Evolutionary conservation across 2,113 vertebrate species (phyloP).

Genomic region (Neofelis nebulosa): DNA sequence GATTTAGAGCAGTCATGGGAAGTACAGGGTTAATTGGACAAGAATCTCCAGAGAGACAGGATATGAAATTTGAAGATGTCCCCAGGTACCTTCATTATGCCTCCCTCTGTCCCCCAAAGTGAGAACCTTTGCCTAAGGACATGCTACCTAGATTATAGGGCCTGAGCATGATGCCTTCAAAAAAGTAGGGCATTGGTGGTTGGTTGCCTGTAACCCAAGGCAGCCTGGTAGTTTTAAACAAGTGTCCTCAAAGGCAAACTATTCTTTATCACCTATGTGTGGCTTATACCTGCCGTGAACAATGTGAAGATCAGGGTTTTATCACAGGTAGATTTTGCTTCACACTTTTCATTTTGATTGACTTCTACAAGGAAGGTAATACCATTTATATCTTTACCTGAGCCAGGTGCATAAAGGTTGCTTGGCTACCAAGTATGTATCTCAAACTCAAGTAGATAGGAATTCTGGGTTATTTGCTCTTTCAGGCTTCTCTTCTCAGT

Average conservation of each 20-base stretch:
- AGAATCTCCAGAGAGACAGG: not conserved
- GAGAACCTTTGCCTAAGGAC: conserved; percentile 37
- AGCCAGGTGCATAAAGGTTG: conserved; percentile 25
- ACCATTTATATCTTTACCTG: conserved; percentile 69
- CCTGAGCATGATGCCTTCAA: not conserved
- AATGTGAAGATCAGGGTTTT: conserved; percentile 62
- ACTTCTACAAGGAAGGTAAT: conserved; percentile 57
- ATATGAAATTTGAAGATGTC: not conserved
- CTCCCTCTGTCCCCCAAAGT: not conserved
- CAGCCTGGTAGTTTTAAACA: conserved; percentile 38
- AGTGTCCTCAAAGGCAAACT: not conserved
- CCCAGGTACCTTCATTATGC: not conserved
- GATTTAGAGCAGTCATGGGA: not conserved
- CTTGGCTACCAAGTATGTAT: conserved; percentile 47
- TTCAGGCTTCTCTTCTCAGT: conserved; percentile 50
- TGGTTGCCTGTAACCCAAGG: not conserved
- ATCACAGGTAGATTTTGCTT: conserved; percentile 63
- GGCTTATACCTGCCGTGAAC: conserved; percentile 52
- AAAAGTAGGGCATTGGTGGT: not conserved
- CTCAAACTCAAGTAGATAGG: conserved; percentile 58
- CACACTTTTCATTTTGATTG: conserved; percentile 74
- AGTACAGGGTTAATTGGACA: not conserved
- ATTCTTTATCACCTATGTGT: conserved; percentile 40
- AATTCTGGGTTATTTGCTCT: conserved; percentile 52
- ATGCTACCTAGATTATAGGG: not conserved